Evolutionary conservation across 2,888 invertebrate species (phyloP).

Genomic region (Drosophila maculinotata): DNA sequence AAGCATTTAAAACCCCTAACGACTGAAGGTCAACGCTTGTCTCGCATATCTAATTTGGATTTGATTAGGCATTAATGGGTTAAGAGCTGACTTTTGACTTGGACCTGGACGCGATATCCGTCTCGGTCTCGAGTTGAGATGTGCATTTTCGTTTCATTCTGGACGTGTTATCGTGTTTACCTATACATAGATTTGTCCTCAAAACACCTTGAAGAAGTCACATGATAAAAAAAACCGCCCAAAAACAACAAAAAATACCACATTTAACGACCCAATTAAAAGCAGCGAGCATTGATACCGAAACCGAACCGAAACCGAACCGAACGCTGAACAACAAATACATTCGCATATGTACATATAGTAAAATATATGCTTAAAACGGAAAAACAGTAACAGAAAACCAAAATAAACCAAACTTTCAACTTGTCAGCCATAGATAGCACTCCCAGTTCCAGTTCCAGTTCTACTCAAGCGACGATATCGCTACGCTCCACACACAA

Average conservation of each 20-base stretch:
- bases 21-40: conserved; percentile 51
- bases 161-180: conserved; percentile 20
- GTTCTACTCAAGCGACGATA: conserved; percentile 31
- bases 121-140: conserved; percentile 5
- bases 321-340: conserved; percentile 4
- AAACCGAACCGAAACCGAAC: conserved; percentile 25
- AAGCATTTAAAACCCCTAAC: conserved; percentile 30
- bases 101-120: too few relatives aligned
- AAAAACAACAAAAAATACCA: conserved; percentile 34
- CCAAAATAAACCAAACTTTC: conserved; percentile 38
- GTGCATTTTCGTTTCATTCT: conserved; percentile 7
- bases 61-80: conserved; percentile 77
- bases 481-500: conserved; percentile 1
- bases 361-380: conserved; percentile 64
- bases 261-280: conserved; percentile 81
- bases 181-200: conserved; percentile 46
- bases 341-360: conserved; percentile 58
- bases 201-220: conserved; percentile 69
- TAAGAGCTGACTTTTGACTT: conserved; percentile 66
- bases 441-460: conserved; percentile 31
- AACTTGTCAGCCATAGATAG: conserved; percentile 59
- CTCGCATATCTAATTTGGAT: conserved; percentile 68
- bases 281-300: conserved; percentile 74
- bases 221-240: conserved; percentile 58
- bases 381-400: conserved; percentile 24